These are phyloP conservation scores for Aphodius granarius DNA, from an alignment of 2,888 invertebrate species.

Conservation along the genomic window DNA sequence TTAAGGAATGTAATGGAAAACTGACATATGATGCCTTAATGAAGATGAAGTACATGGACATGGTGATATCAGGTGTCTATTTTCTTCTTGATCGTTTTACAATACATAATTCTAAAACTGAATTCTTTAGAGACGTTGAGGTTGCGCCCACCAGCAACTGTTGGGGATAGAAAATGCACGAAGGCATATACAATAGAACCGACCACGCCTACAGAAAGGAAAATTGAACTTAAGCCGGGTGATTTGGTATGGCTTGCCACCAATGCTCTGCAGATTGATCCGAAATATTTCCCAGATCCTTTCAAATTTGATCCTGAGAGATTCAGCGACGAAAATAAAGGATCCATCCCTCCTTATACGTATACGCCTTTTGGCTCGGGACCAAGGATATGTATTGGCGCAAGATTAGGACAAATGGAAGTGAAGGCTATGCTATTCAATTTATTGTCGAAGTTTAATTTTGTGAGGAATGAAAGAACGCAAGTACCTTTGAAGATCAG, in stretches of 20 bases:
- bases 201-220: slow-evolving; percentile 28
- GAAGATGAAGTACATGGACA: slow-evolving; percentile 65
- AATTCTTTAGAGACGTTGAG: slow-evolving; percentile 55
- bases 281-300: slow-evolving; percentile 53
- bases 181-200: slow-evolving; percentile 54
- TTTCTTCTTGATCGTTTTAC: too few relatives aligned
- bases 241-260: slow-evolving; percentile 47
- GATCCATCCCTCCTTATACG: slow-evolving; percentile 30
- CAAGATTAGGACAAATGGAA: slow-evolving; percentile 40
- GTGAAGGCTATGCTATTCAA: slow-evolving; percentile 43
- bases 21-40: too few relatives aligned
- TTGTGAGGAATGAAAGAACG: slow-evolving; percentile 43
- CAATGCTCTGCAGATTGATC: slow-evolving; percentile 52
- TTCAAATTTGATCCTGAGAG: slow-evolving; percentile 55
- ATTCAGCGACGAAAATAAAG: slow-evolving; percentile 48
- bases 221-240: slow-evolving; percentile 39
- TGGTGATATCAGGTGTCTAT: slow-evolving; percentile 59
- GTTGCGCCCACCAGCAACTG: slow-evolving; percentile 55
- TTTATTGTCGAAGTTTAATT: slow-evolving; percentile 42
- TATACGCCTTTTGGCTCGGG: slow-evolving; percentile 38
- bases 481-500: slow-evolving; percentile 39
- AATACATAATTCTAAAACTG: too few relatives aligned
- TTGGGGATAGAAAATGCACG: slow-evolving; percentile 56
- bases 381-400: slow-evolving; percentile 39
- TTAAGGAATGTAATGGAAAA: slow-evolving; percentile 40